These are phyloP conservation scores for Plestiodon gilberti DNA, from an alignment of 2,113 vertebrate species.

Conservation along the genomic window DNA sequence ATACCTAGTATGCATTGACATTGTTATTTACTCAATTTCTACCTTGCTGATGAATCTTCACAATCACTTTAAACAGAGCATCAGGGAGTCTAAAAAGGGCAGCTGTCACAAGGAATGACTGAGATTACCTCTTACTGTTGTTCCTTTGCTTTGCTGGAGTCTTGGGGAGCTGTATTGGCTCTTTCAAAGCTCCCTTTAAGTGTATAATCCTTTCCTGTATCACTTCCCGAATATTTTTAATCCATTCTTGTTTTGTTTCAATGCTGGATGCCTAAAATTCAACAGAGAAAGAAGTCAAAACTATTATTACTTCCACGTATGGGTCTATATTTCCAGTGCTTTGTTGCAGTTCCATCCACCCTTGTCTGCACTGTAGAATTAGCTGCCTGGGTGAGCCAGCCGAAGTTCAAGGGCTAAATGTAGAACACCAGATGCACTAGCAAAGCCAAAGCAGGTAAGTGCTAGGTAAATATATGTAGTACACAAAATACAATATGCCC, in stretches of 20 bases:
- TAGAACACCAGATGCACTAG: constrained; percentile 25
- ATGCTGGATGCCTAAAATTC: constrained; percentile 88
- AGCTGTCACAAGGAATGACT: background rate
- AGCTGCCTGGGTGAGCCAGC: constrained; percentile 21
- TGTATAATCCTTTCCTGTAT: constrained; percentile 99
- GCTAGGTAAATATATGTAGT: constrained; percentile 45
- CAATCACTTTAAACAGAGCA: constrained; percentile 1
- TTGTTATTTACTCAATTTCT: background rate
- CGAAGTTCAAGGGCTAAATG: constrained; percentile 24
- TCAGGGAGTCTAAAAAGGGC: background rate
- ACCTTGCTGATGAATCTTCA: background rate
- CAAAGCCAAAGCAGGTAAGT: constrained; percentile 51
- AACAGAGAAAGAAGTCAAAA: constrained; percentile 41
- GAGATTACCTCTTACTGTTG: constrained; percentile 87
- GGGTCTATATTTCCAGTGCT: background rate
- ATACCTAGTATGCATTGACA: background rate
- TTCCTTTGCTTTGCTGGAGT: constrained; percentile 91
- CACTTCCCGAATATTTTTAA: constrained; percentile 97
- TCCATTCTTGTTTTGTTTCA: constrained; percentile 98
- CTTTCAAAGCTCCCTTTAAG: constrained; percentile 96
- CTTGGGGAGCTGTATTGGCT: constrained; percentile 95
- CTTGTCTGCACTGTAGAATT: constrained; percentile 15
- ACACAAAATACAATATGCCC: background rate
- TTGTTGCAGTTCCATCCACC: constrained; percentile 12
- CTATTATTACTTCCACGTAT: background rate